Evolutionary conservation across 35 echinoderm and acorn worm genomes (phyloP).

Genomic region (Patiria miniata): DNA sequence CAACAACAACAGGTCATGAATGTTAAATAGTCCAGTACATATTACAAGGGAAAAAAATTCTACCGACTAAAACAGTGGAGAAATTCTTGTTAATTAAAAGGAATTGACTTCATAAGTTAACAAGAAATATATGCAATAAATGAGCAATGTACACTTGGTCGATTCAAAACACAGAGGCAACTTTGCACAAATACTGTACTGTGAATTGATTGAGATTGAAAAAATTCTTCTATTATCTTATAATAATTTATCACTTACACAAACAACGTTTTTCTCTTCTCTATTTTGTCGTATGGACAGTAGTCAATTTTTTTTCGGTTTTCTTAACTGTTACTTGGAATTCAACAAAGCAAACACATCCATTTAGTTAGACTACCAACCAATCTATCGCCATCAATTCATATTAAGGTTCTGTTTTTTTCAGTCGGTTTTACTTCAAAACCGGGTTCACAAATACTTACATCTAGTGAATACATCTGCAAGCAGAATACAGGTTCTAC

Average conservation of each 20-base stretch:
- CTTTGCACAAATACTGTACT: constrained; percentile 28
- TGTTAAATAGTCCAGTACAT: not conserved
- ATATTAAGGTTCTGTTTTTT: not conserved
- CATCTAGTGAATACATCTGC: constrained; percentile 6
- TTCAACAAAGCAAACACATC: constrained; percentile 19
- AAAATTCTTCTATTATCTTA: not conserved
- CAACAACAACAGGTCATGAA: constrained; percentile 2
- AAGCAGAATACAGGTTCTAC: not conserved
- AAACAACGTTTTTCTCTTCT: not conserved
- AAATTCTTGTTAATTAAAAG: not conserved
- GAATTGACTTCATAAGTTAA: not conserved
- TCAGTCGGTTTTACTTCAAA: not conserved
- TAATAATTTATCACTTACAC: constrained; percentile 3
- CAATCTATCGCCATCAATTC: not conserved
- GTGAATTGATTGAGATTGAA: constrained; percentile 3
- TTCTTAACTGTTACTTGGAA: not conserved
- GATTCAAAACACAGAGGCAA: constrained; percentile 25
- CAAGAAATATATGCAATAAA: constrained; percentile 12
- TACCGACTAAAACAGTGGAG: constrained; percentile 12
- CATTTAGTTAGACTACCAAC: constrained; percentile 5
- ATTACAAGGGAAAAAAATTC: not conserved
- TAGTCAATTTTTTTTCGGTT: not conserved
- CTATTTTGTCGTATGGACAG: not conserved
- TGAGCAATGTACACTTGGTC: constrained; percentile 17
- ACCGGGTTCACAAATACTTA: not conserved